Evolutionary conservation across 2,888 invertebrate species (phyloP), one percentile per base, ranked within the genome.

Genomic region (Dioctria linearis): DNA sequence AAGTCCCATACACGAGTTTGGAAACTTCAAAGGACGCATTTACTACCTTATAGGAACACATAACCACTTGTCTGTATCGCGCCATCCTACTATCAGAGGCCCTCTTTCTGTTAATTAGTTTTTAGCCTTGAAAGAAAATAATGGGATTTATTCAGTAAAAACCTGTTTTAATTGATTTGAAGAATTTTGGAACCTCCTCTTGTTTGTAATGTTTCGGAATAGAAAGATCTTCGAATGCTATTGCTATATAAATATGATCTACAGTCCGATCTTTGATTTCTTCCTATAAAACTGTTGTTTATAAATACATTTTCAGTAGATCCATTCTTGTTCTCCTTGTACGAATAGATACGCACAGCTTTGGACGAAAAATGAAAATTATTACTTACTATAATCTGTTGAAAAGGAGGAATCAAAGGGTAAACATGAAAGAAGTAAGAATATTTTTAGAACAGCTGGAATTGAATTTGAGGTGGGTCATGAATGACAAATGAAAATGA

Each of bases 1-100:
- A n/a, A n/a, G n/a, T 96, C 95, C 88, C 97, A 97, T 0, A 96
- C 95, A 88, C 92, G 93, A 2, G 96, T 95, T 89, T 97, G 97
- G 82, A 97, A 4, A 98, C 95, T 89, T 97, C 97, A 88, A 97
- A 97, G 82, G 94, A 94, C 49, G 94, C 95, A 86, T 93, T 91
- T 0, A 97, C 96, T 78, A 95, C 90, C 89, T 98, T 97, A 86
- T 98, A 98, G 82, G 97, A 97, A 89, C 97, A 97, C 97, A 97
- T 97, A 71, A 97, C 93, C 0, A 97, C 82, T 91, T 90, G 46
- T 91, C 92, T 0, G 90, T 91, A 13, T 93, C 92, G 75, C 93
- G 90, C 97, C 97, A 97, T 3, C 95, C 95, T 87, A 95, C 95
- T 37, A 93, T 90, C 4, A 97, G 89, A 0, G 96, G 96, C 0